These are phyloP conservation scores for Misgurnus anguillicaudatus DNA, from an alignment of 2,113 vertebrate genomes.

Conservation along the genomic window DNA sequence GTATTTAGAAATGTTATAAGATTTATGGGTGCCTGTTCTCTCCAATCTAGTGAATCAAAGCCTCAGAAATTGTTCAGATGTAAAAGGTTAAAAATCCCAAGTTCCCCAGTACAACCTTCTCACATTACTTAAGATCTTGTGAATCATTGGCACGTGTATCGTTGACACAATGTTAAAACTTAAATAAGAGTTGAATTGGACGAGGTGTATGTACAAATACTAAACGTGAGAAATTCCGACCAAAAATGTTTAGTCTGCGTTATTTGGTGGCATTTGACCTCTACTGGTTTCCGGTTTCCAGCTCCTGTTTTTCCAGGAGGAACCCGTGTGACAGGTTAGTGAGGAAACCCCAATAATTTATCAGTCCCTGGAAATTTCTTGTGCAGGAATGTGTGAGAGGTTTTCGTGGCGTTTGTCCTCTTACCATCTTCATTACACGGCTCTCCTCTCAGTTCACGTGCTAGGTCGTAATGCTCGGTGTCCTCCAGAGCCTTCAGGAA, in stretches of 20 bases:
- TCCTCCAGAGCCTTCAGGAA: slow-evolving; percentile 76
- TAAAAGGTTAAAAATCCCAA: no score
- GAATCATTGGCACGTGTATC: no score
- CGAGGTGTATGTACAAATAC: not conserved
- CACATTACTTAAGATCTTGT: not conserved
- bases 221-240: not conserved
- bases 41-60: no score
- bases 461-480: slow-evolving; percentile 70
- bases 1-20: no score
- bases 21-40: no score
- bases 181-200: not conserved
- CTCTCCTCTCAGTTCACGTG: slow-evolving; percentile 70
- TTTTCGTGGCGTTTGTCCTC: not conserved
- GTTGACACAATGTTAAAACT: not conserved
- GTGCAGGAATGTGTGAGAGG: not conserved
- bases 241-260: not conserved
- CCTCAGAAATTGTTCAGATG: no score
- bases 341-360: not conserved
- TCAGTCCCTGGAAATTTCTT: not conserved
- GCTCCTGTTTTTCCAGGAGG: slow-evolving; percentile 1
- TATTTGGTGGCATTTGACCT: not conserved
- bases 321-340: not conserved
- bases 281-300: slow-evolving; percentile 7
- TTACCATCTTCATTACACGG: slow-evolving; percentile 52
- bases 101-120: no score